Conservation (phyloP, 2,797 vertebrate species). For the Xiphophorus birchmanni region DNA sequence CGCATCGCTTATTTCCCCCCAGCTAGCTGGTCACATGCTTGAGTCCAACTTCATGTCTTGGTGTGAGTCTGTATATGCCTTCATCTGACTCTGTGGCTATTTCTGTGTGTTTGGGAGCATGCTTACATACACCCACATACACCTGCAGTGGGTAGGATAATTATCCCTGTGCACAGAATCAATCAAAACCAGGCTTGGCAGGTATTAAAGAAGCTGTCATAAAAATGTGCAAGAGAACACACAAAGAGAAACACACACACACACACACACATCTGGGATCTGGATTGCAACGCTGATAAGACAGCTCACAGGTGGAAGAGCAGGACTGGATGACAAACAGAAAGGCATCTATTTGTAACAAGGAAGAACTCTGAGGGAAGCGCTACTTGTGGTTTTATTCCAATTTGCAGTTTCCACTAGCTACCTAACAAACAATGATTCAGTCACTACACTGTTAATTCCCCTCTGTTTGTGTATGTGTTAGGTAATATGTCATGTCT, state of each 20-base stretch:
- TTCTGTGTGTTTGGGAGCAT: neutral
- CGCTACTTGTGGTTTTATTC: slow-evolving; percentile 56
- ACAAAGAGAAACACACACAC: neutral
- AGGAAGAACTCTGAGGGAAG: slow-evolving; percentile 53
- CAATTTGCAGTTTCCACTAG: slow-evolving; percentile 55
- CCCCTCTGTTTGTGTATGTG: slow-evolving; percentile 26
- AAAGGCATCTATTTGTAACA: slow-evolving; percentile 49
- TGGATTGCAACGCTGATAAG: slow-evolving; percentile 48
- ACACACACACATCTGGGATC: slow-evolving; percentile 47
- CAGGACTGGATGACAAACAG: slow-evolving; percentile 51
- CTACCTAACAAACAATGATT: slow-evolving; percentile 65
- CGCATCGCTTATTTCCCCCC: slow-evolving; percentile 32
- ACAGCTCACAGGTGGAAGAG: slow-evolving; percentile 49
- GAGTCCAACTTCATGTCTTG: slow-evolving; percentile 39
- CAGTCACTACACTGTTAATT: slow-evolving; percentile 20
- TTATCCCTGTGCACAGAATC: slow-evolving; percentile 37
- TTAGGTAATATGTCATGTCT: slow-evolving; percentile 32
- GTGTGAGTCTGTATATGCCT: slow-evolving; percentile 24
- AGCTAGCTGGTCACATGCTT: slow-evolving; percentile 35
- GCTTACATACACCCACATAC: slow-evolving; percentile 20
- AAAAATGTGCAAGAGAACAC: slow-evolving; percentile 26
- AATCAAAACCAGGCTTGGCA: slow-evolving; percentile 55
- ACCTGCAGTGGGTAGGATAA: slow-evolving; percentile 47
- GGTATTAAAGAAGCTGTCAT: slow-evolving; percentile 61
- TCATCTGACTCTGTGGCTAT: slow-evolving; percentile 6